These are phyloP conservation scores for Peromyscus polionotus DNA, from an alignment of 2,113 vertebrate genomes.

Conservation along the genomic window DNA sequence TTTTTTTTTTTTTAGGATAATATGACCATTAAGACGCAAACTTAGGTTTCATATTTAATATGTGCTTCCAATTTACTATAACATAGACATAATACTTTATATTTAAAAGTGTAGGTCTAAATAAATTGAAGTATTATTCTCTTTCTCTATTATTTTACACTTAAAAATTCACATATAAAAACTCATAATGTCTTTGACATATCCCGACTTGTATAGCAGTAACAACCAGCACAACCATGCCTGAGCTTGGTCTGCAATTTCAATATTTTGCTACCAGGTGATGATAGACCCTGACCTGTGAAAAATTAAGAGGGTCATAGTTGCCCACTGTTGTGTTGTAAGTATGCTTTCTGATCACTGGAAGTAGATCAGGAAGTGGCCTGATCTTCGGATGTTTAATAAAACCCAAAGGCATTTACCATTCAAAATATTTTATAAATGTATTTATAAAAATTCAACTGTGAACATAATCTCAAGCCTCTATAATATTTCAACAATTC, in stretches of 20 bases:
- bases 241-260: conserved; percentile 44
- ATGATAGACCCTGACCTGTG: conserved; percentile 20
- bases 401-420: background rate
- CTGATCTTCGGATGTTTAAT: conserved; percentile 5
- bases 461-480: conserved; percentile 50
- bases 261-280: conserved; percentile 39
- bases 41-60: conserved; percentile 38
- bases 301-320: background rate
- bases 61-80: conserved; percentile 38
- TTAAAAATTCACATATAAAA: conserved; percentile 46
- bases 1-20: conserved; percentile 66
- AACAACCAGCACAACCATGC: background rate
- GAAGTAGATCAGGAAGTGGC: background rate
- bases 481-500: conserved; percentile 55
- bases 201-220: background rate
- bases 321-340: background rate
- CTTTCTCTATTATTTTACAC: conserved; percentile 33
- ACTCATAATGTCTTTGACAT: conserved; percentile 27
- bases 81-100: background rate
- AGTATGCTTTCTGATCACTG: background rate
- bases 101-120: conserved; percentile 1
- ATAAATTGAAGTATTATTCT: conserved; percentile 48
- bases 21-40: conserved; percentile 35
- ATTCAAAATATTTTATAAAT: conserved; percentile 67
- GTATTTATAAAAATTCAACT: conserved; percentile 60